Evolutionary conservation across 2,888 invertebrate genomes (phyloP), one percentile per base, ranked within the genome.

Genomic region (Aphidoletes aphidimyza): DNA sequence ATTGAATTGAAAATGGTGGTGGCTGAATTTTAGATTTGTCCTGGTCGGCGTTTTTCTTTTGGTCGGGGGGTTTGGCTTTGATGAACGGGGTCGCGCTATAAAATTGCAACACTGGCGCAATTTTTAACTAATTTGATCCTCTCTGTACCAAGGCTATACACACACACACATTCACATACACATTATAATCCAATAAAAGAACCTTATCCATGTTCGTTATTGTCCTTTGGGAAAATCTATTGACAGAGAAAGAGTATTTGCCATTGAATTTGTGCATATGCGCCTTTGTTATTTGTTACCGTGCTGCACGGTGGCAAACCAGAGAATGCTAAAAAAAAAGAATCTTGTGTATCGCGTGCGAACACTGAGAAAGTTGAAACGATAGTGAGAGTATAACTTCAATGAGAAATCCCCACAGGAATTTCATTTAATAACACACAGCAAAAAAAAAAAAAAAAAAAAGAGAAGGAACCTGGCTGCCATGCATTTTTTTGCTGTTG

Each of bases 141-240:
- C 11, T 39, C 39, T 69, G 30, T 30, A 69, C 30, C n/a, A n/a
- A 69, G 30, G 34, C 69, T 30, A 30, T 26, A 69, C 30, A 26
- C 17, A 30, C 54, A 3, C n/a, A 78, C 78, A 78, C 37, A 81
- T 22, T n/a, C 22, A 81, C 81, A 81, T 22, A n/a, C 81, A 81
- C 81, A 81, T 81, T 81, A 81, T 37, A 81, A 81, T 81, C 81
- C 37, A 81, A 81, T 81, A 81, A 81, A 81, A n/a, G n/a, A 81
- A 81, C 81, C 81, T 81, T 81, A 81, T 81, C 81, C 81, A 81
- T 81, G 81, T 81, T 37, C 81, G 36, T 81, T 81, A n/a, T 9
- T 81, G 81, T 81, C 81, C 81, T 81, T 81, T 81, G 81, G 81
- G 81, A 81, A 36, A 81, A 81, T 37, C n/a, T 81, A 81, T 81